phyloP scores from a whole-genome alignment of 2,888 invertebrate genomes.

The Tuberolachnus salignus region DNA sequence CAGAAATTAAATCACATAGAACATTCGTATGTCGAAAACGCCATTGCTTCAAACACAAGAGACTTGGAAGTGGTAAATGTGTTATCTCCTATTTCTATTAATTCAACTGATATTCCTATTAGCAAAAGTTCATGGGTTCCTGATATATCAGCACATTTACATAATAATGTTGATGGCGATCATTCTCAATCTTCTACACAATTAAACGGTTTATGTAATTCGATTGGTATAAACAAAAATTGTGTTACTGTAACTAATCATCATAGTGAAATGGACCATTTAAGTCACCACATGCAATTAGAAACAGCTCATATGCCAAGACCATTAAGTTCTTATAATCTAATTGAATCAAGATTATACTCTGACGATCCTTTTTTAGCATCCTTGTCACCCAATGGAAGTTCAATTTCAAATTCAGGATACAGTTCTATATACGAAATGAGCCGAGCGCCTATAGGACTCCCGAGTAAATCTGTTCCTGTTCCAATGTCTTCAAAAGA shows the following conservation, averaged over 20 bases:
- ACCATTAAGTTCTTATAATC: conserved; percentile 12
- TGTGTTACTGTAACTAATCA: not conserved
- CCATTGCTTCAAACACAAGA: conserved; percentile 23
- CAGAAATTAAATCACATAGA: conserved; percentile 30
- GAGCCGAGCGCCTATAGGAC: conserved; percentile 6
- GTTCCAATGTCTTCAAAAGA: conserved; percentile 1
- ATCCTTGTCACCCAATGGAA: conserved; percentile 32
- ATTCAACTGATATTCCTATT: conserved; percentile 44
- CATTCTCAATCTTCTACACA: conserved; percentile 42
- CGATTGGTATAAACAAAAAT: conserved; percentile 6
- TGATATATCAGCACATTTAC: conserved; percentile 29
- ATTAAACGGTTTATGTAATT: conserved; percentile 34
- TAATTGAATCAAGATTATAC: conserved; percentile 26
- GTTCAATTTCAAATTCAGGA: conserved; percentile 27
- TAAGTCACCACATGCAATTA: conserved; percentile 28
- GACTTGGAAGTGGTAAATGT: conserved; percentile 52
- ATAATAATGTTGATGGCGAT: conserved; percentile 20
- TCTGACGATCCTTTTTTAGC: conserved; percentile 6
- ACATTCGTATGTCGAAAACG: conserved; percentile 38
- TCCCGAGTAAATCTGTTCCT: conserved; percentile 16
- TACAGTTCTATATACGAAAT: conserved; percentile 23
- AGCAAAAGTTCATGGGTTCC: conserved; percentile 47
- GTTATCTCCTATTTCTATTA: conserved; percentile 47
- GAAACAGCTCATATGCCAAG: conserved; percentile 11
- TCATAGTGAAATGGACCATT: conserved; percentile 18